Evolutionary conservation across 1,140 invertebrate genomes (phyloP).

Genomic region (Onthophagus taurus): DNA sequence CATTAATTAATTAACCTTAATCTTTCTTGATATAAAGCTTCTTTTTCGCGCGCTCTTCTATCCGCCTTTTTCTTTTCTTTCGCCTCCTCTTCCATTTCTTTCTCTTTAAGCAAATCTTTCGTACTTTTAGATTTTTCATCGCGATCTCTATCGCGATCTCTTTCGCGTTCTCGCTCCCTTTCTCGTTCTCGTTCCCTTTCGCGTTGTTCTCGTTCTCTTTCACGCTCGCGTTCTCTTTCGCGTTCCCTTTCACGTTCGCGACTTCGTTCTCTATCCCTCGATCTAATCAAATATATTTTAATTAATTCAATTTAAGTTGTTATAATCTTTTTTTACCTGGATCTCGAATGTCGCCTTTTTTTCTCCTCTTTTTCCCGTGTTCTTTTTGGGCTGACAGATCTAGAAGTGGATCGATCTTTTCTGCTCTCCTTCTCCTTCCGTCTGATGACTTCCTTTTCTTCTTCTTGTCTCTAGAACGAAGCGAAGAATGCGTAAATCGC

Average conservation of each 20-base stretch:
- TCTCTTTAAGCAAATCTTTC: conserved; percentile 58
- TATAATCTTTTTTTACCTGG: too few species aligned
- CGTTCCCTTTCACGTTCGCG: conserved; percentile 38
- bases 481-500: too few species aligned
- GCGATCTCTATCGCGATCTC: conserved; percentile 44
- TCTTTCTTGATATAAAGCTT: conserved; percentile 84
- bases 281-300: conserved; percentile 9
- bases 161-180: conserved; percentile 39
- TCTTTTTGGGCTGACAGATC: conserved; percentile 31
- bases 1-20: conserved; percentile 28
- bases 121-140: conserved; percentile 43
- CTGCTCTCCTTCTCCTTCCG: conserved; percentile 36
- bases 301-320: background rate
- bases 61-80: conserved; percentile 85
- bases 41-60: conserved; percentile 84
- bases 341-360: conserved; percentile 37
- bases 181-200: conserved; percentile 44
- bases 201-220: conserved; percentile 36
- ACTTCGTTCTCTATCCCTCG: conserved; percentile 32
- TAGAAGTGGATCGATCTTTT: conserved; percentile 35
- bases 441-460: conserved; percentile 41
- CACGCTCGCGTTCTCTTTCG: conserved; percentile 33
- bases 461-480: conserved; percentile 57
- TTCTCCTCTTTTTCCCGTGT: conserved; percentile 33
- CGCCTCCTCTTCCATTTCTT: conserved; percentile 84